Evolutionary conservation across 1,140 invertebrate species (phyloP), one percentile per base, ranked within the genome.

Genomic region (Andrena cerasifolii): DNA sequence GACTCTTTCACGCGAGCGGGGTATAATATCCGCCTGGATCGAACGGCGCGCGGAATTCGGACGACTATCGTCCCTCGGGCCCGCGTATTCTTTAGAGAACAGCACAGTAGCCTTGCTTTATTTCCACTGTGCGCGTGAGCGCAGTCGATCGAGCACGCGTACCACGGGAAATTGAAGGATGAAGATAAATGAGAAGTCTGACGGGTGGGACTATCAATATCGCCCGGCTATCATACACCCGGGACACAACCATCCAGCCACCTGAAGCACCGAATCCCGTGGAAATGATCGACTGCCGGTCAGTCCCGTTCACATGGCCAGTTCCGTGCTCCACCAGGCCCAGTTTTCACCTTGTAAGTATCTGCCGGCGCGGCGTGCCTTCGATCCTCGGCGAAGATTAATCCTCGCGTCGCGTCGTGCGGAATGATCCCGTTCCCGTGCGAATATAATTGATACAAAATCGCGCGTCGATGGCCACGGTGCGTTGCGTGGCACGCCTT

Each of bases 141-240:
- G 40, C 49, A n/a, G 31, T 43, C 45, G 54, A 70, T 76, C 65
- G 45, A 77, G 56, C 56, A 71, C 66, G 66, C 43, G 66, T 77
- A 53, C 36, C 75, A 62, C 45, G 75, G 75, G 75, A 77, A 77
- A 77, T 77, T 77, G 75, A 77, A 58, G 66, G 75, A 77, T 71
- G 75, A 77, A 77, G 75, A 77, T 77, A 77, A 77, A 77, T 45
- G 67, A 71, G 75, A 54, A 62, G 40, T 26, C 56, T 61, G 75
- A 62, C 75, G 67, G 53, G 47, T n/a, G 8, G 43, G 75, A 45
- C 66, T 62, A 77, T 71, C 66, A 45, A 71, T 71, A 62, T 77
- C n/a, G 56, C 45, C 54, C 36, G 3, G 36, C 43, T 36, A 67
- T 59, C 53, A 24, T 14, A 10, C 40, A 24, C 8, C 2, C 33